A percentile compares a stretch with the other conserved stretches of the same genome.
Evolutionary conservation across 2,888 invertebrate genomes (phyloP).

Genomic region (Lithophane leautieri): DNA sequence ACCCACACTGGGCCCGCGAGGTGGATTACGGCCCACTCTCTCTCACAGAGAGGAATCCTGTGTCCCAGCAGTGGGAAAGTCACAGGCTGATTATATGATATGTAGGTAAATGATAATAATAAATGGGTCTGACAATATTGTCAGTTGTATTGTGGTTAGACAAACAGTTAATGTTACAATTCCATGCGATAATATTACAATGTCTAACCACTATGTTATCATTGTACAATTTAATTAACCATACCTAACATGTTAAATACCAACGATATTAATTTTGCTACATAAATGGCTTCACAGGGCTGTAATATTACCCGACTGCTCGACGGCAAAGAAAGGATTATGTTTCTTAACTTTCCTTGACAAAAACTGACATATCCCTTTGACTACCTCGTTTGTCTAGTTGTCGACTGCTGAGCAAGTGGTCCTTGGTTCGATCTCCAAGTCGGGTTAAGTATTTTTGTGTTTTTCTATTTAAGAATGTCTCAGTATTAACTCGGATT

Average conservation of each 20-base stretch:
- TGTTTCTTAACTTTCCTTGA: background rate
- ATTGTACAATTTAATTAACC: conserved; percentile 19
- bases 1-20: background rate
- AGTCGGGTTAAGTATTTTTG: background rate
- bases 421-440: background rate
- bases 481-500: background rate
- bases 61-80: background rate
- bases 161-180: conserved; percentile 28
- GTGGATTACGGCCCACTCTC: background rate
- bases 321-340: too few species aligned
- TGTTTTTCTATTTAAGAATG: background rate
- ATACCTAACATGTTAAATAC: conserved; percentile 1
- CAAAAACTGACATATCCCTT: background rate
- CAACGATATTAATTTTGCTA: background rate
- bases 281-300: background rate
- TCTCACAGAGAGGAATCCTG: background rate
- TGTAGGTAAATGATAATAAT: background rate
- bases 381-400: background rate
- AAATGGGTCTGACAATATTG: conserved; percentile 11
- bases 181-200: conserved; percentile 19
- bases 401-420: background rate
- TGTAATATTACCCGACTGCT: too few species aligned
- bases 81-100: too few species aligned
- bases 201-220: conserved; percentile 35
- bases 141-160: conserved; percentile 15